Percentiles rank a stretch among this genome's conserved stretches.
Conservation (phyloP, 2,113 vertebrate species). For the Dipodomys merriami region DNA sequence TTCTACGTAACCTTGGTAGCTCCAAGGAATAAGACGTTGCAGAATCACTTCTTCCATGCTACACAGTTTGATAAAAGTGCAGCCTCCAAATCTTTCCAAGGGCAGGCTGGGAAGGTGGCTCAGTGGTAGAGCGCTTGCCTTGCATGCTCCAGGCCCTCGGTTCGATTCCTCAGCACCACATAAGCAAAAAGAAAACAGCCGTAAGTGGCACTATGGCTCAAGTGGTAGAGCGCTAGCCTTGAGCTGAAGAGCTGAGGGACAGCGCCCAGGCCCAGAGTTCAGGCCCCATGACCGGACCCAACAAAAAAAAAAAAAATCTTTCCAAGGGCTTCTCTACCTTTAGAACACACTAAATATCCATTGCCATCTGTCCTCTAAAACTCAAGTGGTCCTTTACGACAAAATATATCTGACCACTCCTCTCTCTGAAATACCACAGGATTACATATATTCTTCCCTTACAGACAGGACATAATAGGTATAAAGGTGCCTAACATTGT, state of each 20-base stretch:
- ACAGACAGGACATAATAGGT: background rate
- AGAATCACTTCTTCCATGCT: background rate
- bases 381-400: background rate
- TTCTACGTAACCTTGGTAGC: background rate
- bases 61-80: background rate
- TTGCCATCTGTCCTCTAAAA: background rate
- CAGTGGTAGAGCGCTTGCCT: too few relatives aligned
- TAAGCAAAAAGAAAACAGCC: too few relatives aligned
- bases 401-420: background rate
- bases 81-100: background rate
- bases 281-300: too few relatives aligned
- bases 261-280: background rate
- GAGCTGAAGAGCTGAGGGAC: too few relatives aligned
- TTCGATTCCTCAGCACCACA: too few relatives aligned
- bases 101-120: background rate
- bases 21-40: background rate
- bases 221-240: too few relatives aligned
- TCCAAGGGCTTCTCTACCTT: background rate
- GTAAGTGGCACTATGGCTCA: too few relatives aligned
- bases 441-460: background rate
- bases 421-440: constrained; percentile 1
- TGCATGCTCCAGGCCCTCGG: too few relatives aligned
- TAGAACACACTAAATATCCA: background rate
- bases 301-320: background rate
- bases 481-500: background rate